A percentile compares a stretch with the other conserved stretches of the same genome.
Conservation (phyloP, 2,113 vertebrate genomes). For the Psephotus haematonotus region DNA sequence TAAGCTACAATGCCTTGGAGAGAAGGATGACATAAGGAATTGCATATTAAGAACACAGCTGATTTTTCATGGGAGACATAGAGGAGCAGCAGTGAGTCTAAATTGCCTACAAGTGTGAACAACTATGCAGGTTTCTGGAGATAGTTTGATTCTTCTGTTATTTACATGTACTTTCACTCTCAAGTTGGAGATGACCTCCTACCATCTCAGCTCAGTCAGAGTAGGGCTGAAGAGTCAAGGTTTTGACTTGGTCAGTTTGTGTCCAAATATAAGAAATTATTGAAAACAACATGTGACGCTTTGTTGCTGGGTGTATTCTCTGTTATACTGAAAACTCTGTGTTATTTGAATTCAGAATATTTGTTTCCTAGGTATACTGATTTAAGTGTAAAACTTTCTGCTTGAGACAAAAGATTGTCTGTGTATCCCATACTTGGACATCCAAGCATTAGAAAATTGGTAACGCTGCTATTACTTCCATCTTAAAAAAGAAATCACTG, state of each 20-base stretch:
- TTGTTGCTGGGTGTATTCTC: not conserved
- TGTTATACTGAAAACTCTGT: not conserved
- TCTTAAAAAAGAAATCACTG: not conserved
- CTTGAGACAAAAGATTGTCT: not conserved
- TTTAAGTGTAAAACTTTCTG: not conserved
- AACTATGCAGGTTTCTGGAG: not conserved
- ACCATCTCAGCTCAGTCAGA: not conserved
- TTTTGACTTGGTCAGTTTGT: not conserved
- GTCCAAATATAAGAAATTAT: not conserved
- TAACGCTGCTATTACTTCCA: not conserved
- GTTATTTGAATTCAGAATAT: not conserved
- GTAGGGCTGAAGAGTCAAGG: rapidly evolving
- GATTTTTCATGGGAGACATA: not conserved
- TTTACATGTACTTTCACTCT: not conserved
- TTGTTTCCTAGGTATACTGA: not conserved
- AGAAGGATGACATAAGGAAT: not conserved
- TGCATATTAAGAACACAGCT: not conserved
- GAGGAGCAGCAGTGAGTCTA: not conserved
- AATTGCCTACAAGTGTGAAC: not conserved
- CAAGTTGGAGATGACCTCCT: not conserved
- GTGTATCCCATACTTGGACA: not conserved
- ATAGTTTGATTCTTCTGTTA: not conserved
- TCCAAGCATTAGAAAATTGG: not conserved
- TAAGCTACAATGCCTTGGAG: not conserved
- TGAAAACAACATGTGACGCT: not conserved